Evolutionary conservation across 2,888 invertebrate species (phyloP).

Genomic region (Polyploca ridens): DNA sequence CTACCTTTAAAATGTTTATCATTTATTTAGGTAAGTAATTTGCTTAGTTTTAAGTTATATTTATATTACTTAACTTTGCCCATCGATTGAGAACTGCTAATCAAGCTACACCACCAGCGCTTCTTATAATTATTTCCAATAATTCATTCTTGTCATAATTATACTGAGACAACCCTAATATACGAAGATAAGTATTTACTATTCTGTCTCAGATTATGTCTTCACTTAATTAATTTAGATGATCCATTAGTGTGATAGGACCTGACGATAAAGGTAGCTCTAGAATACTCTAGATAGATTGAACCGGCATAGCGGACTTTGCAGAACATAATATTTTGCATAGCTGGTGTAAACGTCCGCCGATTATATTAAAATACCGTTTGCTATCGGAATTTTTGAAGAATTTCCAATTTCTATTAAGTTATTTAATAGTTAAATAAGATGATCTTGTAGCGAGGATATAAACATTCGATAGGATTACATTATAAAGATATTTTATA

Average conservation of each 20-base stretch:
- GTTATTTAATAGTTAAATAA: background rate
- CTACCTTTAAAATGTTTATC: too few relatives aligned
- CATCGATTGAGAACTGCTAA: too few relatives aligned
- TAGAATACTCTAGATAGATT: background rate
- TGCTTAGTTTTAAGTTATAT: too few relatives aligned
- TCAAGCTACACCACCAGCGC: too few relatives aligned
- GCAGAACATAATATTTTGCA: background rate
- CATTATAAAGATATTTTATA: background rate
- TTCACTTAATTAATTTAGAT: background rate
- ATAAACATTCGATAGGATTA: background rate
- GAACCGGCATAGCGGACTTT: background rate
- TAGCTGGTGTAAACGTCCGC: background rate
- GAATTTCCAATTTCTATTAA: background rate
- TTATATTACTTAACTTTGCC: too few relatives aligned
- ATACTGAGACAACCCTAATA: background rate
- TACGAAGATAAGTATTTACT: background rate
- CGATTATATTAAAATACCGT: slow-evolving; percentile 2
- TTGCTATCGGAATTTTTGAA: background rate
- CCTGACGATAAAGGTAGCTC: background rate
- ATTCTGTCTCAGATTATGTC: background rate
- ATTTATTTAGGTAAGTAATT: too few relatives aligned
- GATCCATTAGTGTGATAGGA: background rate
- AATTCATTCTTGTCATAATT: background rate
- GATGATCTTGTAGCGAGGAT: too few relatives aligned
- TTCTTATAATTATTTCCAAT: background rate